Base-by-base conservation (phyloP, 1,140 invertebrate genomes). In the Branchinecta lindahli region DNA sequence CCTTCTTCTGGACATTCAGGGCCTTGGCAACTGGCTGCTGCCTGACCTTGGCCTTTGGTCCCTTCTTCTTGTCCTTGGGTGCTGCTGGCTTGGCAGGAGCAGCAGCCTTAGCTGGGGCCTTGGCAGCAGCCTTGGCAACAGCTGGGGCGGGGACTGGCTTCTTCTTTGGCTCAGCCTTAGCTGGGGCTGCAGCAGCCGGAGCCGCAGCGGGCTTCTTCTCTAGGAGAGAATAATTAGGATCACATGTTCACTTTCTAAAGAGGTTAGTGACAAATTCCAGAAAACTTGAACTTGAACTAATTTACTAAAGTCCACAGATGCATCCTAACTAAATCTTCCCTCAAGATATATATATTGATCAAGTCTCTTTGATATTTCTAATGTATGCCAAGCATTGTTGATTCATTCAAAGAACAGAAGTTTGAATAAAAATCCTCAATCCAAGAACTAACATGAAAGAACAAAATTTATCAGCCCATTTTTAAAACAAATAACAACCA, bases 1-100 rank as follows among this genome's bases (percentile, higher is more conserved):
- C 90, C 85, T 92, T 92, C 74, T 87, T 87, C 78, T 91, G 88
- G 21, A 85, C 83, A 77, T 88, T 89, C 65, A 85, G 81, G 69
- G 88, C 89, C 73, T 81, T 82, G 66, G 78, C 77, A 18, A 80
- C 73, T 45, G 79, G 75, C 33, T 66, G 45, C 72, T 73, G 73
- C 46, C 67, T 73, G 8, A 75, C 75, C 67, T 78, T 77, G 4
- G 72, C 73, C 44, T 73, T 75, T 12, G 76, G 75, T 5, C 72
- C 68, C 65, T 74, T 70, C 46, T 76, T 78, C 71, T 80, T 77
- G 9, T 72, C 67, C 68, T 78, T 78, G 12, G 74, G 68, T 18
- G 69, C 68, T 46, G 45, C 65, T 44, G 46, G 45, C 15, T 70
- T 68, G 45, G 66, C 45, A 44, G 69, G 45, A 45, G 72, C 72